Conservation (phyloP, 2,888 invertebrate genomes). For the Standfussiana lucernea region DNA sequence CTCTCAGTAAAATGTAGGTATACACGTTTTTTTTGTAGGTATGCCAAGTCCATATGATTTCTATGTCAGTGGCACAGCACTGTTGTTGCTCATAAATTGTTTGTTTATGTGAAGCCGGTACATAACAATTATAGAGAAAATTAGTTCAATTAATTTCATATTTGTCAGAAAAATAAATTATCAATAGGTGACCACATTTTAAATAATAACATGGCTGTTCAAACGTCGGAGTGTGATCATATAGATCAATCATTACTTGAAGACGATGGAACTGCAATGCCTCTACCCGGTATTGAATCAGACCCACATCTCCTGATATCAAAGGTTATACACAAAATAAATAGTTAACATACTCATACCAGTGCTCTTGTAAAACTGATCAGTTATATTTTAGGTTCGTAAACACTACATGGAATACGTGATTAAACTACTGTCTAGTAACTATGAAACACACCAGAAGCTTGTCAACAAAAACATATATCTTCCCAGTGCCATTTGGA, state of each 20-base stretch:
- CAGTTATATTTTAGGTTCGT: conserved; percentile 80
- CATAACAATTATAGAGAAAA: conserved; percentile 2
- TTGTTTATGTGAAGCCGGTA: conserved; percentile 26
- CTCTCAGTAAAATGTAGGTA: no score
- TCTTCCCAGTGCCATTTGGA: conserved; percentile 87
- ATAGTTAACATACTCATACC: background rate
- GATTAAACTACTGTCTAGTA: conserved; percentile 82
- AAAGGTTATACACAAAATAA: conserved; percentile 73
- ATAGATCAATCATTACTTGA: conserved; percentile 80
- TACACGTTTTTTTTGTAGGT: no score
- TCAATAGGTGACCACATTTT: background rate
- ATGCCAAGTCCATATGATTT: no score
- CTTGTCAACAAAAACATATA: conserved; percentile 84
- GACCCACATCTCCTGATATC: conserved; percentile 87
- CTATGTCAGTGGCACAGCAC: no score
- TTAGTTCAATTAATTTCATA: background rate
- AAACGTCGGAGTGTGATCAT: conserved; percentile 70
- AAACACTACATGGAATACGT: conserved; percentile 88
- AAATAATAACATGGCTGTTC: conserved; percentile 50
- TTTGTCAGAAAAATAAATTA: conserved; percentile 4
- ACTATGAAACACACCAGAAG: conserved; percentile 85
- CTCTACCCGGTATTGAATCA: conserved; percentile 82
- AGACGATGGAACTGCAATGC: conserved; percentile 80
- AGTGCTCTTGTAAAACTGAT: conserved; percentile 7
- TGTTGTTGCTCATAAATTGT: conserved; percentile 6